Conservation (phyloP, 37 sponge, comb jelly and placozoan genomes). For the Geodia barretti region DNA sequence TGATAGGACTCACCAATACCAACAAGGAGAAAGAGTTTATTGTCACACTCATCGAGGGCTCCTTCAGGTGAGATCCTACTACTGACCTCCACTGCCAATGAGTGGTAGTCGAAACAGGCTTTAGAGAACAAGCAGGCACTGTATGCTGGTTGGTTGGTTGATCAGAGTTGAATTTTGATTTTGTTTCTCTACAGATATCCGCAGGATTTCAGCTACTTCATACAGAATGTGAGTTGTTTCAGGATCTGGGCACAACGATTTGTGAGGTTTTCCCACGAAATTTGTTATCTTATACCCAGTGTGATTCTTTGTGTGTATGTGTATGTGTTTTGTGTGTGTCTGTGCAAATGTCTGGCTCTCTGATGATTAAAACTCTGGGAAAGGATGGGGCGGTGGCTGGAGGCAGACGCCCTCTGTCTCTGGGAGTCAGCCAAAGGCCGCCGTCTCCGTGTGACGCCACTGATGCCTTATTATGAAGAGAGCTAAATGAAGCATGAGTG, state of each 20-base stretch:
- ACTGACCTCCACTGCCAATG: too few species aligned
- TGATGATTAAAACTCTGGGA: constrained; percentile 31
- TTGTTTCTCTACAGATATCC: constrained; percentile 76
- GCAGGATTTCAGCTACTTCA: constrained; percentile 89
- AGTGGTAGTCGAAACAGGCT: too few species aligned
- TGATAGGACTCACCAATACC: constrained; percentile 75
- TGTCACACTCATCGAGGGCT: constrained; percentile 75
- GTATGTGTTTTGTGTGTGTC: too few species aligned
- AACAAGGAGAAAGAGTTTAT: constrained; percentile 51
- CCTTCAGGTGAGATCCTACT: constrained; percentile 37
- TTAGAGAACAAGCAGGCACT: too few species aligned
- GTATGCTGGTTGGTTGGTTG: too few species aligned
- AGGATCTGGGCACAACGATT: too few species aligned
- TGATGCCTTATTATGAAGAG: constrained; percentile 73
- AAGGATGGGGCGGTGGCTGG: constrained; percentile 15
- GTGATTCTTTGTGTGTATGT: too few species aligned
- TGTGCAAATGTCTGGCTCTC: too few species aligned
- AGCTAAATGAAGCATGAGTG: not conserved
- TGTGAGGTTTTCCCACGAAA: too few species aligned
- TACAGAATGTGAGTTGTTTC: constrained; percentile 86
- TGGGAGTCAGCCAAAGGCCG: not conserved
- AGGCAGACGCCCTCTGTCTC: not conserved
- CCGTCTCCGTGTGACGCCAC: not conserved
- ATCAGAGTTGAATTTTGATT: too few species aligned
- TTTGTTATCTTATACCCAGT: too few species aligned